Conservation (phyloP, 2,113 vertebrate genomes). For the Anas platyrhynchos region DNA sequence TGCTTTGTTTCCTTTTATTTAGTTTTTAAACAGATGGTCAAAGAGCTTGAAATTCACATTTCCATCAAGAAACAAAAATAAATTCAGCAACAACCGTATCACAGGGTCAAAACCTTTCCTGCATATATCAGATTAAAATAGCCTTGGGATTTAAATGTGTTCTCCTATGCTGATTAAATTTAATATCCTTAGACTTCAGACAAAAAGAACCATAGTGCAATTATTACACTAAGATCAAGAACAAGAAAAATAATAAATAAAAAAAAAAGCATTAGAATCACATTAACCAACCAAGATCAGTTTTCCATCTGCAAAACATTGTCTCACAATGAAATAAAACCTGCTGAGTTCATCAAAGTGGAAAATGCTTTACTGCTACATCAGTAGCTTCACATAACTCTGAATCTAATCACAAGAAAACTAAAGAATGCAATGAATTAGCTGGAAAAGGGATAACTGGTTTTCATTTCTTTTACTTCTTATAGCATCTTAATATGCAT, state of each 20-base stretch:
- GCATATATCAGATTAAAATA: neutral
- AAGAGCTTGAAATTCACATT: neutral
- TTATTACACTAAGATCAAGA: neutral
- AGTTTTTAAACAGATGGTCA: neutral
- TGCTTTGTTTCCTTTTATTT: neutral
- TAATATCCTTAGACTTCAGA: neutral
- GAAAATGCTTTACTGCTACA: neutral
- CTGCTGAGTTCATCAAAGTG: constrained; percentile 13
- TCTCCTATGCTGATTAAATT: constrained; percentile 13
- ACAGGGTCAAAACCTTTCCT: neutral
- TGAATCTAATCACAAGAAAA: constrained; percentile 27
- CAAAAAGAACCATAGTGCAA: neutral
- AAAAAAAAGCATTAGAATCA: neutral
- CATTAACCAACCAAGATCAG: neutral
- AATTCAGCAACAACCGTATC: neutral
- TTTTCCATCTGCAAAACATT: constrained; percentile 16
- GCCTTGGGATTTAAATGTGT: neutral
- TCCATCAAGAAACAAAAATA: neutral
- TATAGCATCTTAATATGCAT: neutral
- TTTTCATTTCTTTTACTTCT: neutral
- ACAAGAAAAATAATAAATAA: neutral
- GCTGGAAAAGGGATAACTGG: neutral
- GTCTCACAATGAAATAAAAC: constrained; percentile 17
- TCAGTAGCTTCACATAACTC: neutral
- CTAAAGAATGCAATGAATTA: constrained; percentile 9